Evolutionary conservation across 1,140 invertebrate species (phyloP), one percentile per base, ranked within the genome.

Genomic region (Grapholita molesta): DNA sequence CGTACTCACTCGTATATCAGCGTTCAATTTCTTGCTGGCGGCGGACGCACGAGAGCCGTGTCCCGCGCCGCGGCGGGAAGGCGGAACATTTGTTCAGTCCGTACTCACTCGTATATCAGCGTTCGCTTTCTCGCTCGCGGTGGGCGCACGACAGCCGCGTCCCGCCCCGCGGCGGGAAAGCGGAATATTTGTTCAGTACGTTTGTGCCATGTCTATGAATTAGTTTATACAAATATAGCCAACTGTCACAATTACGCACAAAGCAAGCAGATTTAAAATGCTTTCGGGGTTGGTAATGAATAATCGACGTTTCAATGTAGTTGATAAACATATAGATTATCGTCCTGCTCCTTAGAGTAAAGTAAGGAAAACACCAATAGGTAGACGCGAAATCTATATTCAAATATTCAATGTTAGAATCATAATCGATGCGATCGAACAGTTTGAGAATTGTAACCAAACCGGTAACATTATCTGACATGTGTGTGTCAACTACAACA

Each of bases 281-380:
- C 80, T 87, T 85, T 86, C 76, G 81, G 81, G 76, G 82, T 83
- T 80, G 76, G 80, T 78, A 74, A 76, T 75, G 70, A 72, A 73
- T 75, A 68, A 42, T 72, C 66, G 70, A 68, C 67, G 38, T 70
- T 75, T 71, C 71, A 67, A 52, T 23, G 15, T 48, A 67, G 35
- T 52, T 25, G 25, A 28, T 67, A 67, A 48, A 28, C 3, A 52
- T 12, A 53, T 67, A 67, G 38, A 28, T 25, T 30, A 61, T 28
- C 24, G 24, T 61, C 72, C 73, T 76, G 69, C 73, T 77, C 70
- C 72, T 79, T 79, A 79, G 72, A 74, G 73, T 83, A 83, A 82
- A 79, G 77, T 83, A 87, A 88, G 80, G 69, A 77, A 80, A 88
- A 90, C 88, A 90, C 88, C 88, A 90, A 88, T 79, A 74, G 68